Evolutionary conservation across 2,888 invertebrate species (phyloP), one percentile per base, ranked within the genome.

Genomic region (Adelphocoris suturalis): DNA sequence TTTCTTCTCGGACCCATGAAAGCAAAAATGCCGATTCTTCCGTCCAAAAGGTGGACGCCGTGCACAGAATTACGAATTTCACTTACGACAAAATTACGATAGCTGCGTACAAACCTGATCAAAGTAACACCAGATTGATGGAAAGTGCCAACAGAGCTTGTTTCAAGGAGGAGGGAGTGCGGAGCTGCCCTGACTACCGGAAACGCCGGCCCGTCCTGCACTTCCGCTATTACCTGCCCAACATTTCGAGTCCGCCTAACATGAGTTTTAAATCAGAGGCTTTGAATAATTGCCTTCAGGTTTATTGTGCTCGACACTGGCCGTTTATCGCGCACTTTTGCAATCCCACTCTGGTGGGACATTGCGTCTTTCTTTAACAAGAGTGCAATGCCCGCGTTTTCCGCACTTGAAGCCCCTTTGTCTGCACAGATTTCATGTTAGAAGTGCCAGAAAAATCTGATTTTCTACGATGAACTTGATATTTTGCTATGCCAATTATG

Each of bases 171-270:
- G 80, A 46, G 27, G 47, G 81, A 81, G 81, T 23, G n/a, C 28
- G n/a, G 47, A 81, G 47, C 81, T 47, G 19, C 16, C 61, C 47
- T 48, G 81, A 81, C 81, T 47, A 81, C 81, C 81, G 81, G 81
- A 81, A 81, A 81, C 81, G 47, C 81, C 81, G 81, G 81, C 81
- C 47, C 86, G 81, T 48, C 81, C 81, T 37, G 46, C 46, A 68
- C 68, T 86, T 86, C 86, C 86, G 86, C 86, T 86, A 86, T 86
- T 86, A 86, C 86, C 86, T 86, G 86, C 86, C 86, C 81, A 81
- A 86, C 61, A 28, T 46, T 46, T 68, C 46, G 68, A 47, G 86
- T 61, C 61, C 48, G 68, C 86, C 86, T 68, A 86, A 86, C 86
- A 86, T 86, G 86, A 86, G 28, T 86, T 86, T 86, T 86, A 68